Percentiles rank a stretch among this genome's conserved stretches.
Conservation (phyloP, 2,888 invertebrate species). For the Parnassius glacialis region DNA sequence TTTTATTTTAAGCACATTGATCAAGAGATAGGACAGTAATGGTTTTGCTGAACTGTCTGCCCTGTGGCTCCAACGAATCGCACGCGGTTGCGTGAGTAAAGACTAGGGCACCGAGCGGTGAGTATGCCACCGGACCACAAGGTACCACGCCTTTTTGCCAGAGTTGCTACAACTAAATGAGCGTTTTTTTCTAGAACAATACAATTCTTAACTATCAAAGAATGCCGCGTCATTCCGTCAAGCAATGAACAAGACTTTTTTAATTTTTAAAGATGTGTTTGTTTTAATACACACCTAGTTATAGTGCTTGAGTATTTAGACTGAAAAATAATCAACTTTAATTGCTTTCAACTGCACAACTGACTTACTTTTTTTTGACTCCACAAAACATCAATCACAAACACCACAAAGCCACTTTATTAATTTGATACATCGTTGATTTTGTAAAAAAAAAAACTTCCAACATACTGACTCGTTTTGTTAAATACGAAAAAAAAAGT, state of each 20-base stretch:
- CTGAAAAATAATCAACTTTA: background rate
- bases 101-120: constrained; percentile 16
- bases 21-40: background rate
- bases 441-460: no score
- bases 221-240: constrained; percentile 7
- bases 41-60: constrained; percentile 27
- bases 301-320: background rate
- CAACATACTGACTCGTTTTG: no score
- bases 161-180: constrained; percentile 17
- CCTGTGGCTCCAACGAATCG: constrained; percentile 32
- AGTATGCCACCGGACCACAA: constrained; percentile 12
- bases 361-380: background rate
- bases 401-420: background rate
- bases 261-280: background rate
- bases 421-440: background rate
- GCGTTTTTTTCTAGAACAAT: constrained; percentile 19
- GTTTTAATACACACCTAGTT: background rate
- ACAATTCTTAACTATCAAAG: constrained; percentile 1
- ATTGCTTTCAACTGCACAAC: background rate
- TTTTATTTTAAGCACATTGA: background rate
- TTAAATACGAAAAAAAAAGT: no score
- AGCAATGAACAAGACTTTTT: background rate
- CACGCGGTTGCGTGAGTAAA: constrained; percentile 17
- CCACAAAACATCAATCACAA: background rate
- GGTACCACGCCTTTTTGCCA: constrained; percentile 16